Evolutionary conservation across 2,888 invertebrate species (phyloP), one percentile per base, ranked within the genome.

Genomic region (Sesia bembeciformis): DNA sequence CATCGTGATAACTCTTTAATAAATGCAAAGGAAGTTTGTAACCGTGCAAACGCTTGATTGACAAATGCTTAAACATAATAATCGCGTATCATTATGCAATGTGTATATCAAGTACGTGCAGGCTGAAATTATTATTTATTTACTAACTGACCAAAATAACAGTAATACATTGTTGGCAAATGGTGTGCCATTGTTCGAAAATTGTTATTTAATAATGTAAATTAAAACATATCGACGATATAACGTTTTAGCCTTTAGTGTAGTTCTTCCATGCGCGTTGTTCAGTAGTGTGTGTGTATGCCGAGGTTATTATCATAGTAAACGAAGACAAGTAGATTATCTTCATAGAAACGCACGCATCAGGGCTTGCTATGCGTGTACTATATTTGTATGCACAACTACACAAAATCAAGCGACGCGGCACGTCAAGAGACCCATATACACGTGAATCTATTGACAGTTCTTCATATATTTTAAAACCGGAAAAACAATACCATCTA

Each of bases 161-260:
- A 67, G 58, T 59, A 62, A 61, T 23, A 23, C 23, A 23, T 61
- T 53, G 58, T 66, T 80, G 84, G 85, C 84, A 79, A 74, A 70
- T 72, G 68, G 69, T 71, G 85, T 87, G 88, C 87, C 88, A 87
- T 87, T 79, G 70, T 79, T 71, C 72, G 70, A 78, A 74, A 76
- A 70, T 80, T 82, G 79, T 84, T 84, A 80, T 78, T 68, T 78
- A 76, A 76, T 81, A 64, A 70, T 67, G 77, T 84, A 82, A 81
- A 82, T 80, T 78, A 70, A 75, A 81, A 87, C 88, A 88, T 88
- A 89, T 88, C 88, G 86, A 79, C 78, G 56, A 67, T 81, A 78
- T 85, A 84, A 85, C 81, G 75, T 78, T 78, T 80, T 87, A 89
- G 87, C 85, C 81, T 84, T 84, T 88, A 88, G 88, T 67, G 76